Conservation (phyloP, 2,888 invertebrate species). For the Spialia ferax region DNA sequence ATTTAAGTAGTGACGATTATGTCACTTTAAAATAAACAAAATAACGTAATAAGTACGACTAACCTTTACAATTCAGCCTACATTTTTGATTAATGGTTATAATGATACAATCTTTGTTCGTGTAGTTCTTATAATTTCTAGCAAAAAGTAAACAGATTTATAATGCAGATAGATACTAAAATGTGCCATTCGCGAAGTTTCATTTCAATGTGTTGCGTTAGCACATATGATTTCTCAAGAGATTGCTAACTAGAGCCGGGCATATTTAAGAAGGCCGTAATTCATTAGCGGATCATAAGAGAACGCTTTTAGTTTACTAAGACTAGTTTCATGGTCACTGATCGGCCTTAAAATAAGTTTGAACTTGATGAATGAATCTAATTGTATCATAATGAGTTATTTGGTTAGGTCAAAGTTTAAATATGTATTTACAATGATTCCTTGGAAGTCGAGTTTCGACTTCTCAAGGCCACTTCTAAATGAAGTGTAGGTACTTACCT, state of each 20-base stretch:
- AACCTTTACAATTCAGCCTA: background rate
- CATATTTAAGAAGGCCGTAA: conserved; percentile 14
- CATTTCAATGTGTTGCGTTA: conserved; percentile 12
- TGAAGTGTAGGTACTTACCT: no score
- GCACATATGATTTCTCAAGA: conserved; percentile 16
- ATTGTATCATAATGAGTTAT: background rate
- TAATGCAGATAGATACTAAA: conserved; percentile 6
- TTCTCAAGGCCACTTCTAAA: background rate
- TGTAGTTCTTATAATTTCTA: background rate
- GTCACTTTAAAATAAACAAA: background rate
- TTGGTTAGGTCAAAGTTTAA: background rate
- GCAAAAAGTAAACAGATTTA: conserved; percentile 9
- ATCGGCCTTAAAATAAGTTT: conserved; percentile 9
- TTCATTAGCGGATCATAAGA: conserved; percentile 15
- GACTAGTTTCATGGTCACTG: conserved; percentile 15
- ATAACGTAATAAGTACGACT: background rate
- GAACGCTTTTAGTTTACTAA: conserved; percentile 17
- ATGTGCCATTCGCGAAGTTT: background rate
- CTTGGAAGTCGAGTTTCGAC: background rate
- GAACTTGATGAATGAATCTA: conserved; percentile 11
- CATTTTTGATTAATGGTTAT: background rate
- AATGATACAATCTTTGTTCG: conserved; percentile 3
- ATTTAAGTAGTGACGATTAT: background rate
- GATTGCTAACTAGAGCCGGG: conserved; percentile 13
- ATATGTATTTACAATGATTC: background rate